Evolutionary conservation across 2,888 invertebrate genomes (phyloP), one percentile per base, ranked within the genome.

Genomic region (Oscheius sp.): DNA sequence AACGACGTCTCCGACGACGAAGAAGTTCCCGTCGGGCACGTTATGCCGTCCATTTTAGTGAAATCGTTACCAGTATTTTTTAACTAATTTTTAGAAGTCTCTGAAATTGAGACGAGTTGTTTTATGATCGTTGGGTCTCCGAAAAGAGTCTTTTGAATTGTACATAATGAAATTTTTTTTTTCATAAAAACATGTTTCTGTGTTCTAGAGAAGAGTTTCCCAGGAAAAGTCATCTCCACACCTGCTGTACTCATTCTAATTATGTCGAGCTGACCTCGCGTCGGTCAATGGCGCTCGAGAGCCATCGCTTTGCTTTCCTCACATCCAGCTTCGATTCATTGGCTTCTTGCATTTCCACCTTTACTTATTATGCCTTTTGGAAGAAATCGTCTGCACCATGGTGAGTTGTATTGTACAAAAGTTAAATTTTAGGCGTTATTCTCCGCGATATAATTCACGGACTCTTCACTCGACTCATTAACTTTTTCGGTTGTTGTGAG

Each of bases 31-130:
- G 62, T 2, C 30, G 47, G 20, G 14, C 20, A 12, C 47, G 26
- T 17, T 28, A 30, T 8, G 62, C 36, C 36, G 62, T 62, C 36
- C 47, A 38, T 24, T 62, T 62, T 22, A 62, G 50, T 30, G 62
- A 62, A 32, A 36, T 62, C 9, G 50, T 62, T 30, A 62, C 62
- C 2, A 62, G 62, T 28, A 62, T 62, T 26, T 62, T 62, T 49
- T 62, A 62, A 26, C 20, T 33, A 12, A 45, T 47, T 47, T 14
- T 0, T 47, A n/a, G n/a, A n/a, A n/a, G n/a, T n/a, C n/a, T n/a
- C n/a, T n/a, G n/a, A n/a, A n/a, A n/a, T n/a, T n/a, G n/a, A n/a
- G n/a, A n/a, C n/a, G n/a, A n/a, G n/a, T n/a, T n/a, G n/a, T n/a
- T n/a, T n/a, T n/a, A n/a, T n/a, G n/a, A n/a, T n/a, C n/a, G n/a